phyloP scores from a whole-genome alignment of 2,888 invertebrate species.

The Agrilus mali region DNA sequence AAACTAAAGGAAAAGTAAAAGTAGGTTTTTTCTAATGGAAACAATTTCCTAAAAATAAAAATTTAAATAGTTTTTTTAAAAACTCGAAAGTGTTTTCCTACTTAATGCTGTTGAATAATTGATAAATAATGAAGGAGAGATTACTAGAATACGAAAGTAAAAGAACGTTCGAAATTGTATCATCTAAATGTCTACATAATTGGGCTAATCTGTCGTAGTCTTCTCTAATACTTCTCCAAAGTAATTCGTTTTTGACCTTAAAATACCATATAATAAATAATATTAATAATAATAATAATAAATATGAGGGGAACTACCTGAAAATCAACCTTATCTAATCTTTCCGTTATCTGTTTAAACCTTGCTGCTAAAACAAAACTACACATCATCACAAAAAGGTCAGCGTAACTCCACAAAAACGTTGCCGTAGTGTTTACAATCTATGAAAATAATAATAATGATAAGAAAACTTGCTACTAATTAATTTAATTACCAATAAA shows the following conservation, averaged over 20 bases:
- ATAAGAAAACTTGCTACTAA: neutral
- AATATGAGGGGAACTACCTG: neutral
- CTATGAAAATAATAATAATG: slow-evolving; percentile 3
- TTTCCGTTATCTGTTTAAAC: slow-evolving; percentile 39
- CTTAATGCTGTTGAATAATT: slow-evolving; percentile 50
- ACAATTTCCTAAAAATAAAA: slow-evolving; percentile 23
- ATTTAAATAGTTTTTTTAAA: neutral
- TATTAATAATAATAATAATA: neutral
- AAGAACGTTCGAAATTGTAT: slow-evolving; percentile 46
- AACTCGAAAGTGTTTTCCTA: neutral
- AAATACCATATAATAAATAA: slow-evolving; percentile 8
- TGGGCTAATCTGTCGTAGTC: slow-evolving; percentile 49
- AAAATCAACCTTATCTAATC: slow-evolving; percentile 12
- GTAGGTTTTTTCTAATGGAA: slow-evolving; percentile 38
- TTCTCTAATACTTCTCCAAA: slow-evolving; percentile 50
- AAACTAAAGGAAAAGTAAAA: slow-evolving; percentile 53
- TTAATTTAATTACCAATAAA: slow-evolving; percentile 18
- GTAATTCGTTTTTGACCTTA: slow-evolving; percentile 45
- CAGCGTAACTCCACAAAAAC: slow-evolving; percentile 62
- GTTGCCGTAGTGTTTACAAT: slow-evolving; percentile 46
- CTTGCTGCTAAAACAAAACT: slow-evolving; percentile 54
- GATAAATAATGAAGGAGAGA: slow-evolving; percentile 57
- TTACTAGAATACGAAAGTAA: slow-evolving; percentile 55
- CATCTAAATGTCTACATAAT: slow-evolving; percentile 46
- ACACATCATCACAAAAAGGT: slow-evolving; percentile 58